These are phyloP conservation scores for Pogonomyrmex californicus DNA, from an alignment of 1,140 invertebrate species.

Conservation along the genomic window DNA sequence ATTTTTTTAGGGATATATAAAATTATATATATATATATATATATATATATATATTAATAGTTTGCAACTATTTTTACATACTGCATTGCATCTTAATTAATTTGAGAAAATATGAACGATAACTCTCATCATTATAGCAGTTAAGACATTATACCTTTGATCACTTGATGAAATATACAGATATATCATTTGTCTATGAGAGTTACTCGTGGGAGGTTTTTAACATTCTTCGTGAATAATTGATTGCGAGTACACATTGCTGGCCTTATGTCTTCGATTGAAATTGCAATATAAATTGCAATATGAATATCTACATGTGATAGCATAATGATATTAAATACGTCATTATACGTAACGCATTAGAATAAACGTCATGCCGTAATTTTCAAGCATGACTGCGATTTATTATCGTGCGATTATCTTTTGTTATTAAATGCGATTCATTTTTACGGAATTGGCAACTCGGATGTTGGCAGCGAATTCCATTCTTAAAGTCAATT, in stretches of 20 bases:
- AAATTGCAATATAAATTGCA: neutral
- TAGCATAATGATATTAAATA: neutral
- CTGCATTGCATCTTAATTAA: neutral
- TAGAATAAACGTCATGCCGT: neutral
- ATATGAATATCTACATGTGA: neutral
- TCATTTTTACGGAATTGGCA: neutral
- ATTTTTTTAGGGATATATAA: neutral
- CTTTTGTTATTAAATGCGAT: neutral
- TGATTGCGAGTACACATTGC: conserved; percentile 1
- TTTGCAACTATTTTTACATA: neutral
- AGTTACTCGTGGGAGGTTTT: neutral
- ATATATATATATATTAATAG: neutral
- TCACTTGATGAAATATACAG: neutral
- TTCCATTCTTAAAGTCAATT: neutral
- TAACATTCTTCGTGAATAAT: conserved; percentile 1
- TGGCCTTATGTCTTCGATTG: neutral
- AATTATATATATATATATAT: neutral
- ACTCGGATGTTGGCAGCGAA: neutral
- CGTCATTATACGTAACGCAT: conserved; percentile 9
- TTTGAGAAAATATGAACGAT: neutral
- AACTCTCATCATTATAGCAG: neutral
- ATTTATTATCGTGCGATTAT: conserved; percentile 20
- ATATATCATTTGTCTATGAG: neutral
- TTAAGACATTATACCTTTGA: neutral
- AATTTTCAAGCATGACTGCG: conserved; percentile 26